Base-by-base conservation (phyloP, 2,888 invertebrate species). In the Pristionchus fissidentatus region DNA sequence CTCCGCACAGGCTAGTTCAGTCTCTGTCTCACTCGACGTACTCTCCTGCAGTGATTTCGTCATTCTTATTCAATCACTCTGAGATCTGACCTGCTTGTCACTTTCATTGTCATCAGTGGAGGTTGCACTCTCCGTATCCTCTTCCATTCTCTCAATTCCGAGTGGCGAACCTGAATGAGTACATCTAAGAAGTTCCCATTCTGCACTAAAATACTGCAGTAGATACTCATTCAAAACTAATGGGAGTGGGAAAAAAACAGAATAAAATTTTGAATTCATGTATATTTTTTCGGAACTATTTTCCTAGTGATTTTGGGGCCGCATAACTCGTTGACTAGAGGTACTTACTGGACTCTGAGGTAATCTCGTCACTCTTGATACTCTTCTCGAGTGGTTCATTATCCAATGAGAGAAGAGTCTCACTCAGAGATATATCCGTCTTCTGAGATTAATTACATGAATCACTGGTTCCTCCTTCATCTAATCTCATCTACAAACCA, bases 21-120 rank as follows among this genome's bases (percentile, higher is more conserved):
- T 77, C 29, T 77, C 75, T 13, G 75, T 46, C 35, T 49, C 75
- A 32, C 49, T 49, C 32, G 75, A 49, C 29, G 49, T 22, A 70
- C 70, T 77, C 35, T 77, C 49, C 75, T 49, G 13, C 0, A 77
- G 49, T 77, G 49, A 49, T 32, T 22, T 32, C 29, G 32, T 49
- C 32, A 13, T 29, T 13, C 62, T 29, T 32, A 7, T 10, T 5
- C 62, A 62, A 29, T 62, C 5, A 22, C 8, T n/a, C 13, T 3
- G 26, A 13, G 29, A 22, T 41, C 75, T 77, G 32, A 77, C 75
- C 49, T 77, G 75, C 19, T 77, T 77, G 32, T 77, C 75, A 77
- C 75, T 77, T 19, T 77, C 75, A 26, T 79, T 79, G 38, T 79
- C 79, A n/a, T 79, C 79, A 0, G 79, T 77, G 29, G 75, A 77